Conservation (phyloP, 2,888 invertebrate genomes). For the Nycteola revayana region DNA sequence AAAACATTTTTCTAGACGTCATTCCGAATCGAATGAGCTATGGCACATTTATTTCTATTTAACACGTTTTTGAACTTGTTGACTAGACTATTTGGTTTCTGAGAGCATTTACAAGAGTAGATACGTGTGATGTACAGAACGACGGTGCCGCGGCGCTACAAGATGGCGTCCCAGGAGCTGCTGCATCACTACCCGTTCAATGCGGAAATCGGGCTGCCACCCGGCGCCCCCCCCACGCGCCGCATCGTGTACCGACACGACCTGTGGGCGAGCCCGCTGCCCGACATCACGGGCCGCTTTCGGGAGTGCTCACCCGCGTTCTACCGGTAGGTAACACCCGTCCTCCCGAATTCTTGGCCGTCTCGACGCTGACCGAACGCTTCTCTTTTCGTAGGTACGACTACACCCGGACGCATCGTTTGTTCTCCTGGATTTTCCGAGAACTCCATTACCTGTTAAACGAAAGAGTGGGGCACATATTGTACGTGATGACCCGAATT, state of each 20-base stretch:
- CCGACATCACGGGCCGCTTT: constrained; percentile 86
- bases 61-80: no score
- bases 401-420: constrained; percentile 89
- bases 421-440: constrained; percentile 94
- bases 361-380: no score
- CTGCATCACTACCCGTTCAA: constrained; percentile 71
- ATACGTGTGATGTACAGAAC: no score
- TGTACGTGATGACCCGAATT: constrained; percentile 86
- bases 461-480: constrained; percentile 83
- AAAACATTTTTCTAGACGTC: no score
- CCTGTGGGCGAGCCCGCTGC: constrained; percentile 87
- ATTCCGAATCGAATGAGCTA: no score
- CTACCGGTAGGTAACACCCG: constrained; percentile 84
- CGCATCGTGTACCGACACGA: constrained; percentile 89
- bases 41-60: no score
- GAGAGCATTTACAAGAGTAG: no score
- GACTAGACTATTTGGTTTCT: no score
- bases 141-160: constrained; percentile 83
- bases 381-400: constrained; percentile 85
- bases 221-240: constrained; percentile 76
- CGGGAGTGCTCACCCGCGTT: constrained; percentile 88
- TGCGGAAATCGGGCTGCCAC: constrained; percentile 46
- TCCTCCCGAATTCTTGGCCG: no score
- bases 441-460: constrained; percentile 90
- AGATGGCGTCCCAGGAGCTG: constrained; percentile 83